phyloP scores from a whole-genome alignment of 2,888 invertebrate species.

The Papilio elwesi region DNA sequence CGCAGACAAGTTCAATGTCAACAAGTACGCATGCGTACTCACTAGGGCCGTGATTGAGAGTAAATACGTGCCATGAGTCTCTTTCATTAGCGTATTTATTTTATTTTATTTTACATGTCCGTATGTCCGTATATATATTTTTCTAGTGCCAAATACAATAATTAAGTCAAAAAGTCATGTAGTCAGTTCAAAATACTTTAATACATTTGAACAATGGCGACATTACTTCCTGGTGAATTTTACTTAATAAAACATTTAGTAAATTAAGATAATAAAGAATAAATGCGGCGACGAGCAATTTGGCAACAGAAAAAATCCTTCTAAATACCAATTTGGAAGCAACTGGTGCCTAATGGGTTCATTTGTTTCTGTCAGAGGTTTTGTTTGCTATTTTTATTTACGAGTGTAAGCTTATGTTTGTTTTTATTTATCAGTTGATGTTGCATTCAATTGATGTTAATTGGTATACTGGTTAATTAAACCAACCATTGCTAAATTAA shows the following conservation, averaged over 20 bases:
- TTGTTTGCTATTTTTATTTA: constrained; percentile 23
- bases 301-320: constrained; percentile 11
- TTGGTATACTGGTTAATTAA: neutral
- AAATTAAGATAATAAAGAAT: constrained; percentile 8
- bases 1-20: too few species aligned
- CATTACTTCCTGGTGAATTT: neutral
- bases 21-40: too few species aligned
- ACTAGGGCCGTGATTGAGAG: too few species aligned
- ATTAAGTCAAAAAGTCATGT: too few species aligned
- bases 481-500: neutral
- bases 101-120: too few species aligned
- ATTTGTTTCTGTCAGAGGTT: constrained; percentile 25
- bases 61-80: too few species aligned
- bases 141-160: too few species aligned
- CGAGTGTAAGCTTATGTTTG: neutral
- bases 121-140: too few species aligned
- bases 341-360: constrained; percentile 25
- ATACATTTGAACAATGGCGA: too few species aligned
- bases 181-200: too few species aligned
- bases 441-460: neutral
- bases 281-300: constrained; percentile 12
- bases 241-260: constrained; percentile 6
- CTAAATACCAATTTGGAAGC: constrained; percentile 22
- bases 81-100: too few species aligned
- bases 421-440: neutral